These are phyloP conservation scores for Caenorhabditis sinica DNA, from an alignment of 2,888 invertebrate genomes.

Conservation along the genomic window DNA sequence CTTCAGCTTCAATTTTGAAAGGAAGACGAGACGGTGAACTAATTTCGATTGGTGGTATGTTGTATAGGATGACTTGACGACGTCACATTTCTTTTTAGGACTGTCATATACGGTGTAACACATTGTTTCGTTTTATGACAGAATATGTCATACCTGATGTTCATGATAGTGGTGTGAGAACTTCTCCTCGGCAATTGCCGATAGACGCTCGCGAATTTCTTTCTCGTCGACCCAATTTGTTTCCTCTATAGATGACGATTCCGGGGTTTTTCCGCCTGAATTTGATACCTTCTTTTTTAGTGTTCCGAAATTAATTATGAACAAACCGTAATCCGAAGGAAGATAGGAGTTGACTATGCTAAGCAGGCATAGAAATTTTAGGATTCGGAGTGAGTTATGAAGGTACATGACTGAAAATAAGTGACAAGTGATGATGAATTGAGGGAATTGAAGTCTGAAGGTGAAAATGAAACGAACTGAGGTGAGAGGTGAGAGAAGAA, in stretches of 20 bases:
- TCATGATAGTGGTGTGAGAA: conserved; percentile 73
- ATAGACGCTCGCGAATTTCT: conserved; percentile 69
- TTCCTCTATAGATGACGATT: conserved; percentile 58
- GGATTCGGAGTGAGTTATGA: conserved; percentile 6
- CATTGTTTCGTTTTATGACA: conserved; percentile 14
- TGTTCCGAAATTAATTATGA: background rate
- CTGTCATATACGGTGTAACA: conserved; percentile 19
- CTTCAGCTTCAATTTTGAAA: conserved; percentile 3
- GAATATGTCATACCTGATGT: conserved; percentile 44
- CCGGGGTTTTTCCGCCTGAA: conserved; percentile 26
- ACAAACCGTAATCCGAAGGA: conserved; percentile 40
- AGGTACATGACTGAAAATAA: conserved; percentile 48
- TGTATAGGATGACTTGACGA: background rate
- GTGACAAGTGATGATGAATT: conserved; percentile 43
- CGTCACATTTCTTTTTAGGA: conserved; percentile 10
- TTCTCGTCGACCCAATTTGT: conserved; percentile 72
- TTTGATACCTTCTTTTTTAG: background rate
- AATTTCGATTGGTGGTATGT: background rate
- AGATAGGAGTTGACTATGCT: conserved; percentile 16
- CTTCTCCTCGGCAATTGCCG: conserved; percentile 65
- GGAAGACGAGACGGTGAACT: background rate
- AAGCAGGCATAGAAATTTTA: conserved; percentile 7
- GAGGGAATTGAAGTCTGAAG: background rate
- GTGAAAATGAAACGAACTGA: conserved; percentile 21
- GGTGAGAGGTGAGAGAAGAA: conserved; percentile 18